Conservation (phyloP, 2,113 vertebrate species). For the Clarias macrocephalus region DNA sequence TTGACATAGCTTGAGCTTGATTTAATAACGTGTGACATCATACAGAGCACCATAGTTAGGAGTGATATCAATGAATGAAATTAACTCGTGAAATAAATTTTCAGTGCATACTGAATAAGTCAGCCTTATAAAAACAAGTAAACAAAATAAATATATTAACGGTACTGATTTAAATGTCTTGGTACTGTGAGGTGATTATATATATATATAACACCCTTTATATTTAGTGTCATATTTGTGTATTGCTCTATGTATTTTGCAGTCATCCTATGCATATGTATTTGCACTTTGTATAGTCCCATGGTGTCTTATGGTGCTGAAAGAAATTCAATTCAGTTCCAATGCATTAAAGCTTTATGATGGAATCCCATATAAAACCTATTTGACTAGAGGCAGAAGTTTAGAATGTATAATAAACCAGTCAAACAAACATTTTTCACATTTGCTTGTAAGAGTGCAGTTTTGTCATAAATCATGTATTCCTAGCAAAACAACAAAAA, state of each 20-base stretch:
- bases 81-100: not conserved
- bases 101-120: not conserved
- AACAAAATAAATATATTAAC: constrained; percentile 2
- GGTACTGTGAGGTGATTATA: not conserved
- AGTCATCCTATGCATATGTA: no score
- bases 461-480: no score
- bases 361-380: not conserved
- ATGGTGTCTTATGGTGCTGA: no score
- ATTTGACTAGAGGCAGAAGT: not conserved
- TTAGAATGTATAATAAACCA: not conserved
- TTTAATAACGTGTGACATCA: not conserved
- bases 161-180: not conserved
- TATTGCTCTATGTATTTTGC: not conserved
- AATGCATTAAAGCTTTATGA: no score
- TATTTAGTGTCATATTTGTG: not conserved
- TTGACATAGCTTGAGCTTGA: not conserved
- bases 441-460: not conserved
- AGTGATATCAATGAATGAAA: not conserved
- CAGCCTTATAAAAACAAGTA: not conserved
- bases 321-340: no score
- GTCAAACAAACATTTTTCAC: not conserved
- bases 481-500: no score
- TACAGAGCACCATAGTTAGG: not conserved
- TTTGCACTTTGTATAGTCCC: no score
- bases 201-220: not conserved